Conservation (phyloP, 2,888 invertebrate genomes). For the Rambutsinella grinnellia region DNA sequence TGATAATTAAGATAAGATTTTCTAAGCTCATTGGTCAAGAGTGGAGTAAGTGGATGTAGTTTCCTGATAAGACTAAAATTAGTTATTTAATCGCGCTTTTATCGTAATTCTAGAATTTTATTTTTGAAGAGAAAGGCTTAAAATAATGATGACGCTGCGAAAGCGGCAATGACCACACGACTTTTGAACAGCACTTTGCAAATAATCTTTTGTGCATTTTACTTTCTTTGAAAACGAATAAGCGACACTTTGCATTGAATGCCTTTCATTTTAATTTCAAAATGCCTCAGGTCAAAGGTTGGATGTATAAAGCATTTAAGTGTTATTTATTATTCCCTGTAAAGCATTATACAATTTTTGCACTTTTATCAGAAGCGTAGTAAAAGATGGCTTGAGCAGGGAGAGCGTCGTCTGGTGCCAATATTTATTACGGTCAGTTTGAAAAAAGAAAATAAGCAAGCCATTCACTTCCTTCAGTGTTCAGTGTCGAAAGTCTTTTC, state of each 20-base stretch:
- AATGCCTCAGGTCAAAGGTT: too few species aligned
- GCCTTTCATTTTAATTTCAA: slow-evolving; percentile 1
- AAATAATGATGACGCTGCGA: too few species aligned
- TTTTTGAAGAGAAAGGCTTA: too few species aligned
- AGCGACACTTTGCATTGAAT: slow-evolving; percentile 2
- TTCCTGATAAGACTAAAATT: too few species aligned
- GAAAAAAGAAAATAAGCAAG: slow-evolving; percentile 20
- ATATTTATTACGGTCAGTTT: slow-evolving; percentile 16
- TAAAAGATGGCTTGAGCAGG: slow-evolving; percentile 14
- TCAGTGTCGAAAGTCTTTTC: background rate
- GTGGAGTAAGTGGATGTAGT: background rate
- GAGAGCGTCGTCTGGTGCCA: slow-evolving; percentile 34
- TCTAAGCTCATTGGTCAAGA: background rate
- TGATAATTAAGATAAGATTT: background rate
- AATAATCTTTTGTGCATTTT: too few species aligned
- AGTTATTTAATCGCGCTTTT: too few species aligned
- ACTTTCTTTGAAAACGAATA: too few species aligned
- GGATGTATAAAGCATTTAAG: too few species aligned
- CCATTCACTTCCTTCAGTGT: slow-evolving; percentile 33
- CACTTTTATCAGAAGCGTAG: slow-evolving; percentile 8
- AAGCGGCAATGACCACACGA: too few species aligned
- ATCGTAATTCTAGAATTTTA: too few species aligned
- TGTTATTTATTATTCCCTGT: slow-evolving; percentile 2
- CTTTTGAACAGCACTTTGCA: too few species aligned
- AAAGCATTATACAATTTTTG: slow-evolving; percentile 1